These are phyloP conservation scores for Spongilla lacustris DNA, from an alignment of 37 sponge, comb jelly and placozoan genomes.

Conservation along the genomic window DNA sequence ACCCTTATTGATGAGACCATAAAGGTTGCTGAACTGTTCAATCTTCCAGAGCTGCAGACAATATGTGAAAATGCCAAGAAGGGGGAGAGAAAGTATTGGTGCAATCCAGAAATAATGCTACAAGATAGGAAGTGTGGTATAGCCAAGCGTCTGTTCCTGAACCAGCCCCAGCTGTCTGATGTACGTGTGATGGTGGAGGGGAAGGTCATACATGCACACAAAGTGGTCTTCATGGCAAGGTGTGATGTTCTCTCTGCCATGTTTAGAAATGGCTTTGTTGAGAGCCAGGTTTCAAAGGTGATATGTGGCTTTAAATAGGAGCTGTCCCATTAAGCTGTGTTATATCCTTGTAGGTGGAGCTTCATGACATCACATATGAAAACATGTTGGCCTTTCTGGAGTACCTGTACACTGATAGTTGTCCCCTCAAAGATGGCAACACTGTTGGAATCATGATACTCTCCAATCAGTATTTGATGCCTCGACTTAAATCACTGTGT, in stretches of 20 bases:
- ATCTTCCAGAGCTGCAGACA: slow-evolving; percentile 73
- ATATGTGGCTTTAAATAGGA: neutral
- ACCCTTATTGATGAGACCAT: slow-evolving; percentile 57
- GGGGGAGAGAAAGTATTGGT: slow-evolving; percentile 62
- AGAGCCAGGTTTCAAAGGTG: slow-evolving; percentile 66
- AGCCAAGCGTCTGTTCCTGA: slow-evolving; percentile 78
- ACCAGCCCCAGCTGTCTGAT: slow-evolving; percentile 69
- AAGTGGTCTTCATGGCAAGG: slow-evolving; percentile 62
- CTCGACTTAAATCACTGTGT: slow-evolving; percentile 80
- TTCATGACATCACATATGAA: slow-evolving; percentile 54
- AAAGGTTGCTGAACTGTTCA: slow-evolving; percentile 56
- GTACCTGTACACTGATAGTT: slow-evolving; percentile 88
- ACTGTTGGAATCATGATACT: slow-evolving; percentile 68
- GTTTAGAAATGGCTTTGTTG: slow-evolving; percentile 73
- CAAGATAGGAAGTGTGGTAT: slow-evolving; percentile 75
- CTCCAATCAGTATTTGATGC: slow-evolving; percentile 77
- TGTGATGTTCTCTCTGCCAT: slow-evolving; percentile 88
- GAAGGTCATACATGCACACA: slow-evolving; percentile 61
- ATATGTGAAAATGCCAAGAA: slow-evolving; percentile 73
- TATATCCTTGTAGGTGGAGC: slow-evolving; percentile 49
- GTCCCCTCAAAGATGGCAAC: slow-evolving; percentile 79
- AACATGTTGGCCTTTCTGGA: slow-evolving; percentile 80
- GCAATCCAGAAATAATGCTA: slow-evolving; percentile 73
- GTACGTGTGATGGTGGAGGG: slow-evolving; percentile 72
- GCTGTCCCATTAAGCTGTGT: too few species aligned